A percentile compares a stretch with the other conserved stretches of the same genome.
These are phyloP conservation scores for Holothuria glaberrima DNA, from an alignment of 35 echinoderm and acorn worm species.

Conservation along the genomic window DNA sequence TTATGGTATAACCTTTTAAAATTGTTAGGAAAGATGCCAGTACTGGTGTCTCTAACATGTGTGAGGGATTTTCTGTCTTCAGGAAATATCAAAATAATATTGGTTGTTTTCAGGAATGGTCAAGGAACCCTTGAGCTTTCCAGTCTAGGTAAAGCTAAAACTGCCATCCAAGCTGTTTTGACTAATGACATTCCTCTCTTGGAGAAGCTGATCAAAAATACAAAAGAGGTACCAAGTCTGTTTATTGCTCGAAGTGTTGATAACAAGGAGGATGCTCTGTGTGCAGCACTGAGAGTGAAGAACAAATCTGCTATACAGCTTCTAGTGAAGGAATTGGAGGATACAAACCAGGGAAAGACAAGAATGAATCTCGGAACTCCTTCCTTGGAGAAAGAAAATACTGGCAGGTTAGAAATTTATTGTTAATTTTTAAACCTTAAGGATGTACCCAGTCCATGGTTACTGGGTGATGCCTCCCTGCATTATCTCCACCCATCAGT, in stretches of 20 bases:
- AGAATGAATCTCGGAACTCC: constrained; percentile 31
- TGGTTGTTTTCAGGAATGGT: constrained; percentile 66
- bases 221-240: constrained; percentile 74
- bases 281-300: constrained; percentile 75
- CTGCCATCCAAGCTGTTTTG: constrained; percentile 86
- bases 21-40: too few relatives aligned
- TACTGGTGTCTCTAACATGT: too few relatives aligned
- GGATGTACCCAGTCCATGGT: too few relatives aligned
- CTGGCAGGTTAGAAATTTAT: constrained; percentile 70
- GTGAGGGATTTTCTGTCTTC: too few relatives aligned
- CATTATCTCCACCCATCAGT: too few relatives aligned
- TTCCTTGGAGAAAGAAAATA: constrained; percentile 59
- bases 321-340: constrained; percentile 40
- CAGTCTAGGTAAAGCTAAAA: constrained; percentile 65
- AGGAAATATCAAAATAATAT: neutral
- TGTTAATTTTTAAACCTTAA: too few relatives aligned
- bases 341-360: constrained; percentile 6
- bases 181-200: constrained; percentile 89
- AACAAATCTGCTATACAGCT: constrained; percentile 75
- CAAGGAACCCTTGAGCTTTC: constrained; percentile 73
- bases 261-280: constrained; percentile 60
- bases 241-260: constrained; percentile 69
- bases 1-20: too few relatives aligned
- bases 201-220: constrained; percentile 64
- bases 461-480: too few relatives aligned